These are phyloP conservation scores for Hypomesus transpacificus DNA, from an alignment of 2,113 vertebrate species.

Conservation along the genomic window DNA sequence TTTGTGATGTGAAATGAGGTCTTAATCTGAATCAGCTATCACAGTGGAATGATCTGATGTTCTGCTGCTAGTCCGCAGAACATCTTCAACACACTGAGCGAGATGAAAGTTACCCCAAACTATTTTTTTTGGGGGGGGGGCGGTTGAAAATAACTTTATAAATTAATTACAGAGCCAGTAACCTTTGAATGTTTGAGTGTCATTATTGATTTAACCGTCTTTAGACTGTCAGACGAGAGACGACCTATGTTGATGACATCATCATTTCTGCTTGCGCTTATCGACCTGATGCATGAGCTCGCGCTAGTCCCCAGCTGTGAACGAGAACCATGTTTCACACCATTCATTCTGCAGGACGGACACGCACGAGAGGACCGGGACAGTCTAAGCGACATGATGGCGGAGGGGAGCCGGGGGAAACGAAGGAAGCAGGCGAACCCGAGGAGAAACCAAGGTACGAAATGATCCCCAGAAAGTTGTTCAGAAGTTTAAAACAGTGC, in stretches of 20 bases:
- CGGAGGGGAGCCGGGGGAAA: slow-evolving; percentile 74
- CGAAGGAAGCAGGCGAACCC: slow-evolving; percentile 80
- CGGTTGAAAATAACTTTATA: no score
- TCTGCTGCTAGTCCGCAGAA: no score
- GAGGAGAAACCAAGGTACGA: slow-evolving; percentile 74
- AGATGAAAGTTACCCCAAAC: no score
- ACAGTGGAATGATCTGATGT: no score
- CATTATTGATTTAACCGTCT: no score
- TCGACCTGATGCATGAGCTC: slow-evolving; percentile 54
- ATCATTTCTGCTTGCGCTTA: slow-evolving; percentile 62
- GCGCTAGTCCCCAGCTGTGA: slow-evolving; percentile 63
- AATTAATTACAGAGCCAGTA: no score
- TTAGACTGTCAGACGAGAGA: slow-evolving; percentile 34
- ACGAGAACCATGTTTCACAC: slow-evolving; percentile 62
- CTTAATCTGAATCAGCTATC: no score
- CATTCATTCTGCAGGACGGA: slow-evolving; percentile 52
- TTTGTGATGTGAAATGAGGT: no score
- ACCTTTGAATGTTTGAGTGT: no score
- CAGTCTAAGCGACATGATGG: slow-evolving; percentile 56
- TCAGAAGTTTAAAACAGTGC: background rate
- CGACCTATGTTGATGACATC: slow-evolving; percentile 69
- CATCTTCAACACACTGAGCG: no score
- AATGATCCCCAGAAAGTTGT: slow-evolving; percentile 13
- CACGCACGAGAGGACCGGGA: slow-evolving; percentile 14
- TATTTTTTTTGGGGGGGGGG: no score